Percentiles rank a stretch among this genome's conserved stretches.
Evolutionary conservation across 2,797 vertebrate genomes (phyloP).

Genomic region (Valencia hispanica): DNA sequence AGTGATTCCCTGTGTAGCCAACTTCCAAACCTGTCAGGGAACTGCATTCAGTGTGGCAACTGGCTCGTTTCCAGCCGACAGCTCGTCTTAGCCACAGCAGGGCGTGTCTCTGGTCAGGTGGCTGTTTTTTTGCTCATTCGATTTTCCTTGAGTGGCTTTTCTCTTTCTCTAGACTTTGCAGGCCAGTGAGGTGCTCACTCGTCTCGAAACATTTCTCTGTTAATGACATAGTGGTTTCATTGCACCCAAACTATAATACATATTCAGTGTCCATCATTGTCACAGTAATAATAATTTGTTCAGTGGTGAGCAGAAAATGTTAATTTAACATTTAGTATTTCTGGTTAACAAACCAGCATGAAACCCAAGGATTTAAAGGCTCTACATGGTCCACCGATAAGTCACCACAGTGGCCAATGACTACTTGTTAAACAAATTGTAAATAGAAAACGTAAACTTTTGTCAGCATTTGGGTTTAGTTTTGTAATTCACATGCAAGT

Average conservation of each 20-base stretch:
- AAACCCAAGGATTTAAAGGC: background rate
- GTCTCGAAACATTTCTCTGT: constrained; percentile 1
- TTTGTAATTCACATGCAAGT: background rate
- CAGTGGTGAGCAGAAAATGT: background rate
- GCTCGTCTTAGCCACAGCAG: constrained; percentile 44
- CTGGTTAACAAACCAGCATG: background rate
- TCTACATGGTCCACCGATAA: too few species aligned
- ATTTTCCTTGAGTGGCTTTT: constrained; percentile 2
- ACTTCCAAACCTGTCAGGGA: constrained; percentile 28
- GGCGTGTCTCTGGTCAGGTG: constrained; percentile 26
- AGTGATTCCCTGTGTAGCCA: constrained; percentile 52
- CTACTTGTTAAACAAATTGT: background rate
- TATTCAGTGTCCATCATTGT: background rate
- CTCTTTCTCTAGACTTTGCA: constrained; percentile 11
- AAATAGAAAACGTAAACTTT: background rate
- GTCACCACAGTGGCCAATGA: background rate
- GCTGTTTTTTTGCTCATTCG: constrained; percentile 1
- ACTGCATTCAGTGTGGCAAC: constrained; percentile 33
- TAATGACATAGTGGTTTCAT: constrained; percentile 9
- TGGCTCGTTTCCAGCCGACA: constrained; percentile 60
- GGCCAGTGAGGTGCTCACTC: background rate
- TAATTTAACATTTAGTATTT: too few species aligned
- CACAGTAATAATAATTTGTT: background rate
- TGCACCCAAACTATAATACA: background rate
- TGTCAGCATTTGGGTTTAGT: background rate